Evolutionary conservation across 2,888 invertebrate species (phyloP).

Genomic region (Troides oblongomaculatus): DNA sequence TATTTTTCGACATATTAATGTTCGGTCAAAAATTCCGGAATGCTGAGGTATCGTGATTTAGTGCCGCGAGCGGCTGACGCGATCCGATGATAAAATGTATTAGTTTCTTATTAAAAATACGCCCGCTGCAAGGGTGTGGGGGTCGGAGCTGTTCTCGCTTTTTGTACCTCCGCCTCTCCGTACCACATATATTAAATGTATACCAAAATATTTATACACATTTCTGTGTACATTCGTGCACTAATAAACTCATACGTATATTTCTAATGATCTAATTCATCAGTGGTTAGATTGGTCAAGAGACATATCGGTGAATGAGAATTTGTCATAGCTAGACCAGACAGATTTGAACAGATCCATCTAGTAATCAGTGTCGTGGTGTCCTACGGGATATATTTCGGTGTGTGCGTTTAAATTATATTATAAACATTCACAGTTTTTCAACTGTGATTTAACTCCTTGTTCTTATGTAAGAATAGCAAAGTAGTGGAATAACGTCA

Average conservation of each 20-base stretch:
- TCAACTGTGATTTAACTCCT: no score
- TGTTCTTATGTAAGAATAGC: no score
- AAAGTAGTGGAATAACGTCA: no score
- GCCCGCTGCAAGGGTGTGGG: conserved; percentile 25
- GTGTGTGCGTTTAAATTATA: no score
- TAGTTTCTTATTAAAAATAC: conserved; percentile 32
- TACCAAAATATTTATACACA: background rate
- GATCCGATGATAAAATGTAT: conserved; percentile 34
- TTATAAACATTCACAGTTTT: no score
- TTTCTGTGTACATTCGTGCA: background rate
- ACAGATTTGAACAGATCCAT: no score
- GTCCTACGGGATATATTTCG: no score
- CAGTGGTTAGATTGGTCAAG: no score
- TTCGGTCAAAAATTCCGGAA: conserved; percentile 53
- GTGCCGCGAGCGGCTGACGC: conserved; percentile 49
- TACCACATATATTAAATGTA: background rate
- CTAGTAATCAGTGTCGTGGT: no score
- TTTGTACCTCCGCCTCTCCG: conserved; percentile 1
- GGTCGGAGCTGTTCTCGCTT: conserved; percentile 4
- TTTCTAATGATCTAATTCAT: no score
- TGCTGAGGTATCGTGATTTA: conserved; percentile 54
- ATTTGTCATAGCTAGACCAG: no score
- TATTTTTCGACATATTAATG: conserved; percentile 70
- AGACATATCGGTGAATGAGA: no score
- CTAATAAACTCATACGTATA: background rate